phyloP scores from a whole-genome alignment of 2,797 vertebrate genomes.

The Lycodopsis pacificus region DNA sequence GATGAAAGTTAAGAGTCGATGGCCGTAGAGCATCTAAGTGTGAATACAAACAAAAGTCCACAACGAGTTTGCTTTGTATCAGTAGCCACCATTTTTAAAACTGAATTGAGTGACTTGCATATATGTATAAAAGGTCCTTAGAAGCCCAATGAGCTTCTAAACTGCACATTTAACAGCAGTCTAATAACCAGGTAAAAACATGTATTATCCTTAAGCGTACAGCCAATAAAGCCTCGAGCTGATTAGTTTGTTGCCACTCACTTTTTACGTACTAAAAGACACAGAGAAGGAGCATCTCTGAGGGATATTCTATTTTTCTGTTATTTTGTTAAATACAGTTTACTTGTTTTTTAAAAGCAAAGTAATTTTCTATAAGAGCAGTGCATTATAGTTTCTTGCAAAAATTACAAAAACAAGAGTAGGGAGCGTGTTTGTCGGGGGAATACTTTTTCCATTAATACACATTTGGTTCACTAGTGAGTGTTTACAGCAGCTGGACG shows the following conservation, averaged over 20 bases:
- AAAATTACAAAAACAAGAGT: neutral
- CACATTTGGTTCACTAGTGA: neutral
- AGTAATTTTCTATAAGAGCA: neutral
- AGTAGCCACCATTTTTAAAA: neutral
- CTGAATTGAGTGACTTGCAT: neutral
- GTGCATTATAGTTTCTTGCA: neutral
- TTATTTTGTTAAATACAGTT: neutral
- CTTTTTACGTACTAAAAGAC: conserved; percentile 6
- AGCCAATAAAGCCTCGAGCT: conserved; percentile 24
- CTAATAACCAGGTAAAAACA: conserved; percentile 7
- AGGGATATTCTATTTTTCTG: neutral
- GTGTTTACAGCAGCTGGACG: neutral
- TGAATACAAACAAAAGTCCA: conserved; percentile 4
- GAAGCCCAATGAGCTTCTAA: conserved; percentile 1
- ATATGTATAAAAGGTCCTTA: neutral
- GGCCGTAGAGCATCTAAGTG: neutral
- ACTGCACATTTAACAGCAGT: neutral
- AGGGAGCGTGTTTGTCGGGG: neutral
- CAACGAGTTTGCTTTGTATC: neutral
- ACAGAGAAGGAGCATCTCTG: neutral
- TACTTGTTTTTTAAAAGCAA: neutral
- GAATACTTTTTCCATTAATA: neutral
- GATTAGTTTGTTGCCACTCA: conserved; percentile 7
- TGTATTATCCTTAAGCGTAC: neutral
- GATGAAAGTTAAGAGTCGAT: neutral